Evolutionary conservation across 2,888 invertebrate genomes (phyloP).

Genomic region (Ypsolopha scabrella): DNA sequence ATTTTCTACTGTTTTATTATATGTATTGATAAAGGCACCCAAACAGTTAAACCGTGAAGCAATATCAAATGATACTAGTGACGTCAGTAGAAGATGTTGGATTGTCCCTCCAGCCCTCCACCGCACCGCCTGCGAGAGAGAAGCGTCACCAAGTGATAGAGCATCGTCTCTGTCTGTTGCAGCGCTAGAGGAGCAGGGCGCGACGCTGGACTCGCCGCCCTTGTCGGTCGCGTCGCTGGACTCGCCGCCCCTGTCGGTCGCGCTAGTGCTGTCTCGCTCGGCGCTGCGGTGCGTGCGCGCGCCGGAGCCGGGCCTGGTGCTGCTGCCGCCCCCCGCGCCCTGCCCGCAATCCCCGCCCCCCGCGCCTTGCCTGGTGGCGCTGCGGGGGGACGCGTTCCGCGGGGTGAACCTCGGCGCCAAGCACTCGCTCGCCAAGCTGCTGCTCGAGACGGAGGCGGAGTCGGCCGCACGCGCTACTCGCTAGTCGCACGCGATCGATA

Average conservation of each 20-base stretch:
- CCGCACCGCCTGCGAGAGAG: too few relatives aligned
- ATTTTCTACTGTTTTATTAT: too few relatives aligned
- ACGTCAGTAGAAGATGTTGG: too few relatives aligned
- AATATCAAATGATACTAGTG: too few relatives aligned
- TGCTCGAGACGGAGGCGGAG: slow-evolving; percentile 37
- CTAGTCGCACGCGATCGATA: too few relatives aligned
- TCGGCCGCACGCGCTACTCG: too few relatives aligned
- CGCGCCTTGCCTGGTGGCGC: slow-evolving; percentile 15
- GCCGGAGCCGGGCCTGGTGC: slow-evolving; percentile 80
- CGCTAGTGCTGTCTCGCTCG: slow-evolving; percentile 60
- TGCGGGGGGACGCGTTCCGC: slow-evolving; percentile 17
- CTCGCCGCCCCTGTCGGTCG: slow-evolving; percentile 11
- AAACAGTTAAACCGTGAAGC: too few relatives aligned
- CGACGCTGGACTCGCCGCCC: slow-evolving; percentile 4
- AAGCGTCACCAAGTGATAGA: too few relatives aligned
- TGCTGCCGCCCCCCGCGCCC: slow-evolving; percentile 19
- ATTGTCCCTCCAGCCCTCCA: too few relatives aligned
- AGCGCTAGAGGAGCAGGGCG: neutral
- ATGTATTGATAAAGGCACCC: too few relatives aligned
- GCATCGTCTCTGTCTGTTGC: neutral
- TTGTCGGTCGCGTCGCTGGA: slow-evolving; percentile 9
- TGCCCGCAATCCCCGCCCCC: slow-evolving; percentile 63
- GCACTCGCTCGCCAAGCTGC: slow-evolving; percentile 68
- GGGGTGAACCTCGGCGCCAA: slow-evolving; percentile 45
- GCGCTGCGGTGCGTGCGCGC: slow-evolving; percentile 81